Evolutionary conservation across 2,113 vertebrate genomes (phyloP).

Genomic region (Micromys minutus): DNA sequence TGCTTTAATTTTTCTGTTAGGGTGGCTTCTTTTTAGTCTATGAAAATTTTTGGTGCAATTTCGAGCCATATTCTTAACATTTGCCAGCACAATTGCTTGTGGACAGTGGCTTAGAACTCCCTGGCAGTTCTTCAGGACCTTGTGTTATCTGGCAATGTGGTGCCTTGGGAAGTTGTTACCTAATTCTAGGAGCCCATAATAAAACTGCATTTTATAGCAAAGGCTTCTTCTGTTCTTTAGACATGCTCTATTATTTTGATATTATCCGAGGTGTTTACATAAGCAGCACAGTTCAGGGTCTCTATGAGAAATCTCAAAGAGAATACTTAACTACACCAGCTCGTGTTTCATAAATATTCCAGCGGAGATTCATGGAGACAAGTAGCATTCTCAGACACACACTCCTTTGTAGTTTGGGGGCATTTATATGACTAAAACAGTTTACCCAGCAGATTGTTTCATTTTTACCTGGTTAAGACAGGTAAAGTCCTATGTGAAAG

Average conservation of each 20-base stretch:
- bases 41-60: not conserved
- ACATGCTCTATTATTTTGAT: slow-evolving; percentile 4
- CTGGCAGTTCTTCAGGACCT: not conserved
- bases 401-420: not conserved
- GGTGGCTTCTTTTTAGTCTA: not conserved
- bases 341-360: not conserved
- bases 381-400: not conserved
- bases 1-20: not conserved
- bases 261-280: not conserved
- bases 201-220: not conserved
- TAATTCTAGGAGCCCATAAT: not conserved
- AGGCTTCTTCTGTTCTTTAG: not conserved
- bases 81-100: not conserved
- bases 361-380: not conserved
- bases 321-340: not conserved
- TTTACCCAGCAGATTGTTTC: not conserved
- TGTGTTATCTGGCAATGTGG: slow-evolving; percentile 24
- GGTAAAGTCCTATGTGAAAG: not conserved
- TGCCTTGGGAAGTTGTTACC: not conserved
- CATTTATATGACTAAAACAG: not conserved
- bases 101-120: not conserved
- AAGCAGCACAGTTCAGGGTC: not conserved
- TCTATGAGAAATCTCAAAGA: not conserved
- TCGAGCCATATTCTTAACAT: not conserved
- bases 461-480: slow-evolving; percentile 37